These are phyloP conservation scores for Morpho achilles DNA, from an alignment of 2,888 invertebrate genomes.

Conservation along the genomic window DNA sequence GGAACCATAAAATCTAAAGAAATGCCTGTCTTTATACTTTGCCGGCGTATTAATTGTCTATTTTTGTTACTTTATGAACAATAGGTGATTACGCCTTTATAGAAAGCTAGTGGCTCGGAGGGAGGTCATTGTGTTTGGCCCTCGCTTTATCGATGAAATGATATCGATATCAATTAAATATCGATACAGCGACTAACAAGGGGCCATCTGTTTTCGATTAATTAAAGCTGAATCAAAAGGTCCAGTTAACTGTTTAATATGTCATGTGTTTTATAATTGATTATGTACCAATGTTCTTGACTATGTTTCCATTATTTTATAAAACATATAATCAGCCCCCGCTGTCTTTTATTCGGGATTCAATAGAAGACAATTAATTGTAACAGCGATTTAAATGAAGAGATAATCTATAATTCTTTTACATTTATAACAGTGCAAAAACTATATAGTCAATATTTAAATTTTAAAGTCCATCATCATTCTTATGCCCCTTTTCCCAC, in stretches of 20 bases:
- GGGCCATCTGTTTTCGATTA: slow-evolving; percentile 74
- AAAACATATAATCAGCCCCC: too few species aligned
- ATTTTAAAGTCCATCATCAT: too few species aligned
- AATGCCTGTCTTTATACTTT: slow-evolving; percentile 23
- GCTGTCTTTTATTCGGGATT: background rate
- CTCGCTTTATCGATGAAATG: slow-evolving; percentile 46
- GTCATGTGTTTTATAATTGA: slow-evolving; percentile 23
- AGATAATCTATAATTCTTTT: too few species aligned
- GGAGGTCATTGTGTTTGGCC: slow-evolving; percentile 67
- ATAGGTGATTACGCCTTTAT: slow-evolving; percentile 72
- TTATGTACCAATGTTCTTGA: slow-evolving; percentile 6
- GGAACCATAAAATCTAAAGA: slow-evolving; percentile 19
- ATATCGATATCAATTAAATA: slow-evolving; percentile 62
- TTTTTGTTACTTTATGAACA: slow-evolving; percentile 61
- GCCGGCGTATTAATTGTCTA: slow-evolving; percentile 49
- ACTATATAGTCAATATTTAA: too few species aligned
- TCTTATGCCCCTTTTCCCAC: too few species aligned
- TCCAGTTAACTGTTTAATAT: slow-evolving; percentile 39
- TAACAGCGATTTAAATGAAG: too few species aligned
- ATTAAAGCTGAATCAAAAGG: slow-evolving; percentile 52
- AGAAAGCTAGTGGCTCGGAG: slow-evolving; percentile 65
- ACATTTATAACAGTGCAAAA: too few species aligned
- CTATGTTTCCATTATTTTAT: too few species aligned
- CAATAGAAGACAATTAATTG: too few species aligned
- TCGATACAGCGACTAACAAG: slow-evolving; percentile 68